Evolutionary conservation across 2,888 invertebrate species (phyloP).

Genomic region (Macrosiphum euphorbiae): DNA sequence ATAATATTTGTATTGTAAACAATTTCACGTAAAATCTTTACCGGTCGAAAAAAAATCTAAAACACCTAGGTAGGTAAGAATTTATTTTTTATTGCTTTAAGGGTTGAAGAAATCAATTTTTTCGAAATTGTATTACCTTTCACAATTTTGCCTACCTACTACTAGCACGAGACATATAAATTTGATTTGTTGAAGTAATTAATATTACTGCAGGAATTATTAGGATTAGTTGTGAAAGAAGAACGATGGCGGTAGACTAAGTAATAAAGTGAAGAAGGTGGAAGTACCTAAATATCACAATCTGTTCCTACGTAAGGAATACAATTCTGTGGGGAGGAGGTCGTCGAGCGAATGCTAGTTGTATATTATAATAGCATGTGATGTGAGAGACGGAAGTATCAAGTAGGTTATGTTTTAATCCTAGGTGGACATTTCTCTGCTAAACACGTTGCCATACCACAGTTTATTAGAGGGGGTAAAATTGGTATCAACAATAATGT

Average conservation of each 20-base stretch:
- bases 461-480: neutral
- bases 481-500: neutral
- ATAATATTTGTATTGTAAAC: neutral
- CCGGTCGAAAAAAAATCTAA: neutral
- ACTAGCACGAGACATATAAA: neutral
- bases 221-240: neutral
- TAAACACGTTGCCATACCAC: neutral
- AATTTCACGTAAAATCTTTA: neutral
- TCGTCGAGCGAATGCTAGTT: neutral
- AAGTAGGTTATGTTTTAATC: neutral
- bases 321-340: neutral
- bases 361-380: neutral
- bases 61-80: neutral
- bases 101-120: neutral
- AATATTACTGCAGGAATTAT: neutral
- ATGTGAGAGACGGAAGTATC: neutral
- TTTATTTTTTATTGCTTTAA: neutral
- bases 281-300: neutral
- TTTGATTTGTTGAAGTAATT: neutral
- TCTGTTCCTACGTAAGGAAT: neutral
- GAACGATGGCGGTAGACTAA: neutral
- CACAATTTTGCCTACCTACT: neutral
- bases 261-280: neutral
- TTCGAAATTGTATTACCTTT: neutral
- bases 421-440: neutral